Conservation (phyloP, 23 tunicate species). For the Trididemnum clinides region DNA sequence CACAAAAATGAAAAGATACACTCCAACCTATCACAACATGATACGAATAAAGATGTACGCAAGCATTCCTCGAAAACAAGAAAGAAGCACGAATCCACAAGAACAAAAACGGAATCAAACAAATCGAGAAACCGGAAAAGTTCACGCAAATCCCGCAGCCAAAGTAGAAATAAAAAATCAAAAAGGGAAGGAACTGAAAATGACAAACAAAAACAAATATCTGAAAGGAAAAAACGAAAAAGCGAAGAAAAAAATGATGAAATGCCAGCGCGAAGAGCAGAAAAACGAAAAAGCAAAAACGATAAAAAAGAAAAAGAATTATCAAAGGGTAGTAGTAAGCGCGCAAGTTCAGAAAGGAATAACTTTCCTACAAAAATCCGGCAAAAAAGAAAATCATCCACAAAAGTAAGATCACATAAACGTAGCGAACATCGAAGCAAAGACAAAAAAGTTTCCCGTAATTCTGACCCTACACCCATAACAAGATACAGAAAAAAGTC, state of each 20-base stretch:
- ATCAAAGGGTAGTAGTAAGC: neutral
- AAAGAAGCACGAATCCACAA: neutral
- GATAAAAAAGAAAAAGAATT: neutral
- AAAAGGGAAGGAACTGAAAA: neutral
- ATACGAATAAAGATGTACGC: neutral
- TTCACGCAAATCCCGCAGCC: neutral
- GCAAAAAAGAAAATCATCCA: neutral
- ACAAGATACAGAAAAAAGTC: conserved; percentile 22
- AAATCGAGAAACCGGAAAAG: neutral
- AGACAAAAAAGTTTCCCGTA: neutral
- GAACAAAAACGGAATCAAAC: neutral
- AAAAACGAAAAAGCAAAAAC: neutral
- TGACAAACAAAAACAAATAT: neutral
- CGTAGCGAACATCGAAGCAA: neutral
- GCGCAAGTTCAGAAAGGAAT: neutral
- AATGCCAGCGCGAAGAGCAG: neutral
- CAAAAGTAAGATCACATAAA: neutral
- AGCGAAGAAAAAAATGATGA: neutral
- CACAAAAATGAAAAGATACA: neutral
- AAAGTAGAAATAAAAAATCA: neutral
- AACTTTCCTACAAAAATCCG: neutral
- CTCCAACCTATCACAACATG: neutral
- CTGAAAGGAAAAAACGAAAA: neutral
- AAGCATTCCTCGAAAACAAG: neutral
- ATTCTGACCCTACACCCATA: neutral